phyloP scores from a whole-genome alignment of 2,797 vertebrate species.

The Sciurus vulgaris region DNA sequence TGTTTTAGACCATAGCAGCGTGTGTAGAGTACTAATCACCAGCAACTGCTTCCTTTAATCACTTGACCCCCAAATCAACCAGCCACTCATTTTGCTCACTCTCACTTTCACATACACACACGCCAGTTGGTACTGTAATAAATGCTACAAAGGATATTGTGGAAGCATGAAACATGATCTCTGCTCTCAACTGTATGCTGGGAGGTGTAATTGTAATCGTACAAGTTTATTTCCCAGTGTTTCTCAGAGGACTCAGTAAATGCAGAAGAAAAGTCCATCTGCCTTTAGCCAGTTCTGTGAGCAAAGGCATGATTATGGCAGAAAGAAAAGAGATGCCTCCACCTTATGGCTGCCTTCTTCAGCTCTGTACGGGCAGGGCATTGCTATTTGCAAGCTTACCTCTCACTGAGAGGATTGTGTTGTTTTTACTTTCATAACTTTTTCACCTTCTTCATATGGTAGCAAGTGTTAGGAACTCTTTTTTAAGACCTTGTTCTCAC shows the following conservation, averaged over 20 bases:
- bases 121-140: background rate
- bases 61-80: background rate
- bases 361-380: background rate
- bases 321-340: slow-evolving; percentile 47
- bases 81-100: background rate
- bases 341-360: slow-evolving; percentile 49
- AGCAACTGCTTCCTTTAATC: slow-evolving; percentile 5
- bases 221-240: background rate
- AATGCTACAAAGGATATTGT: background rate
- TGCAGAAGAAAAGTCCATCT: background rate
- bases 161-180: background rate
- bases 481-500: background rate
- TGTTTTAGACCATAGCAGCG: background rate
- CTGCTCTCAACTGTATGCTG: background rate
- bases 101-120: background rate
- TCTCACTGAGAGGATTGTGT: background rate
- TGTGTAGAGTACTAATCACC: background rate
- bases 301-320: background rate
- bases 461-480: background rate
- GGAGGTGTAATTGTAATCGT: background rate
- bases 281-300: background rate
- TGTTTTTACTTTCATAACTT: background rate
- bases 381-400: background rate
- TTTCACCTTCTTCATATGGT: background rate
- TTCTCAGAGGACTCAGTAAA: background rate